Evolutionary conservation across 2,797 vertebrate species (phyloP), one percentile per base, ranked within the genome.

Genomic region (Otolemur crassicaudatus): DNA sequence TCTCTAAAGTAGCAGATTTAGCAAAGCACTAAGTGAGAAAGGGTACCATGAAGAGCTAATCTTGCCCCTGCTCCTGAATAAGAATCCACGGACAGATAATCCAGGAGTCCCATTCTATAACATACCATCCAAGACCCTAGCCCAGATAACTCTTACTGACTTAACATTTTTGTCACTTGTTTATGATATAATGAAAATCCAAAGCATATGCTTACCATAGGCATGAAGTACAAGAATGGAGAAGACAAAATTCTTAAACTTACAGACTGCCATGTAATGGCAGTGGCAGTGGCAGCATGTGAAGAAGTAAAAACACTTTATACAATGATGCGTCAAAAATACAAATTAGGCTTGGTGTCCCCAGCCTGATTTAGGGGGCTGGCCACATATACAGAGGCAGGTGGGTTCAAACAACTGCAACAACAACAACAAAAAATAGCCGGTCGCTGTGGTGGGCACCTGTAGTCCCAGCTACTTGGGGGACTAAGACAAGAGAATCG

Each of bases 1-100:
- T 77, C 76, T 89, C 58, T 72, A 69, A 84, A 79, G 63, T 25
- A 73, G 73, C n/a, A 92, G 49, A 82, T 79, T 93, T 79, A 79
- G 86, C 31, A 34, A 90, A 69, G 23, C 4, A 10, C 60, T 49
- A 19, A 70, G 0, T 65, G 43, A 95, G 58, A 65, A 91, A 46
- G 60, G 34, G 34, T n/a, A 5, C 5, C 10, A 76, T 1, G 56
- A 65, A 92, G 20, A 72, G 58, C 60, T 49, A 60, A 73, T 69
- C 46, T 81, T 76, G 10, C 76, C 25, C 22, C 82, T 94, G 46
- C 11, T 87, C 17, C 61, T 3, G 5, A 76, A 2, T 58, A n/a
- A 87, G 27, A 49, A 22, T 61, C 22, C 61, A 69, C 5, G 37
- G 53, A 77, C 88, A 94, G 84, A 90, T 34, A 90, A 70, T 17